A percentile compares a stretch with the other conserved stretches of the same genome.
Conservation (phyloP, 2,888 invertebrate genomes). For the Drepanosiphum platanoidis region DNA sequence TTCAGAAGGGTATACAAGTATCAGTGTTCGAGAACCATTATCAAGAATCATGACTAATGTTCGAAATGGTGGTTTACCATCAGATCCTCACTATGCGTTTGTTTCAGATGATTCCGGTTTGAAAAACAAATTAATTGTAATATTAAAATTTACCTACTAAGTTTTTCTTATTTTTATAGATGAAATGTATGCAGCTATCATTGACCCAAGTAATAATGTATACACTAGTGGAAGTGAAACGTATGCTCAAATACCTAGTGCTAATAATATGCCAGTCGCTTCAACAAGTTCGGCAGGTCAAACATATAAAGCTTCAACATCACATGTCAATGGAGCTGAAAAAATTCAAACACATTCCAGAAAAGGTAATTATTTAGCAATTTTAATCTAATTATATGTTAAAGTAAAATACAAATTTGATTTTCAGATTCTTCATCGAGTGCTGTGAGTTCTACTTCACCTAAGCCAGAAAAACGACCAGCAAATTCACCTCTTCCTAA, state of each 20-base stretch:
- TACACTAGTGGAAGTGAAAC: conserved; percentile 85
- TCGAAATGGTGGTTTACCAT: conserved; percentile 69
- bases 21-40: conserved; percentile 88
- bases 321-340: conserved; percentile 45
- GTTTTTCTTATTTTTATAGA: conserved; percentile 70
- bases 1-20: conserved; percentile 90
- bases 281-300: conserved; percentile 19
- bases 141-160: conserved; percentile 19
- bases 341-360: conserved; percentile 47
- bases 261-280: conserved; percentile 39
- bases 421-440: conserved; percentile 77
- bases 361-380: conserved; percentile 44
- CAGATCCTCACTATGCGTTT: conserved; percentile 85
- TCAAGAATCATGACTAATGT: conserved; percentile 74
- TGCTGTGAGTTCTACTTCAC: conserved; percentile 81
- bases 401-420: conserved; percentile 64
- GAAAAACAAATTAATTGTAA: conserved; percentile 40
- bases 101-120: conserved; percentile 90
- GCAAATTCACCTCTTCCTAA: conserved; percentile 90
- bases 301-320: conserved; percentile 46
- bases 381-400: neutral
- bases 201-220: conserved; percentile 76
- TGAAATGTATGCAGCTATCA: conserved; percentile 91
- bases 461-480: conserved; percentile 88
- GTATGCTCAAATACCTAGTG: conserved; percentile 81